These are phyloP conservation scores for Varanus komodoensis DNA, from an alignment of 2,113 vertebrate species.

Conservation along the genomic window DNA sequence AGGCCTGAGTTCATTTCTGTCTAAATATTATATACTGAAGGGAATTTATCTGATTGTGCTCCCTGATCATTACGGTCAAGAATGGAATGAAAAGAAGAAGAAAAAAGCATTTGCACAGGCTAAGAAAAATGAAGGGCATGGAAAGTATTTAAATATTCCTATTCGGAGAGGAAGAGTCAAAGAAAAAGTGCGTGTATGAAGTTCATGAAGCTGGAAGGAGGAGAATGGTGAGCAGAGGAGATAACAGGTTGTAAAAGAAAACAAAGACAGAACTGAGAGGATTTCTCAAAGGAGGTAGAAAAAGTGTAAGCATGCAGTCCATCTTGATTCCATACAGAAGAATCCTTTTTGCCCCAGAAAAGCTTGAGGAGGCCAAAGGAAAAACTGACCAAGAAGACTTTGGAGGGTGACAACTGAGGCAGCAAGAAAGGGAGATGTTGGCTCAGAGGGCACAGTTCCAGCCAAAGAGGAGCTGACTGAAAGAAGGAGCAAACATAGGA, in stretches of 20 bases:
- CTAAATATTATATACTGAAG: neutral
- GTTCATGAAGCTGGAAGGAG: neutral
- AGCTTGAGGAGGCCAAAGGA: neutral
- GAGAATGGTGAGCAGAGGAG: neutral
- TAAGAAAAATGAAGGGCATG: neutral
- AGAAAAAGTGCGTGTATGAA: neutral
- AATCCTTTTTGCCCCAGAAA: neutral
- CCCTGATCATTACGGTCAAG: neutral
- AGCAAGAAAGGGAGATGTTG: neutral
- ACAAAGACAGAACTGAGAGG: too few species aligned
- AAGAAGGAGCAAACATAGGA: too few species aligned
- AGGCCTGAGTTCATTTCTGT: neutral
- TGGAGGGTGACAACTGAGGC: neutral
- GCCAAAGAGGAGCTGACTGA: too few species aligned
- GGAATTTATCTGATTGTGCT: neutral
- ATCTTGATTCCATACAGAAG: neutral
- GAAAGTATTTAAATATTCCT: neutral
- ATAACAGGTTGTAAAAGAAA: neutral
- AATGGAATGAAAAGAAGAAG: neutral
- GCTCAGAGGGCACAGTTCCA: too few species aligned
- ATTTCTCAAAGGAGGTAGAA: neutral
- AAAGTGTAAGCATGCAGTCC: neutral
- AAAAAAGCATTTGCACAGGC: neutral
- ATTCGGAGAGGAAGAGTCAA: neutral
- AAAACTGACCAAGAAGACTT: neutral